Evolutionary conservation across 2,113 vertebrate genomes (phyloP).

Genomic region (Falco punctatus): DNA sequence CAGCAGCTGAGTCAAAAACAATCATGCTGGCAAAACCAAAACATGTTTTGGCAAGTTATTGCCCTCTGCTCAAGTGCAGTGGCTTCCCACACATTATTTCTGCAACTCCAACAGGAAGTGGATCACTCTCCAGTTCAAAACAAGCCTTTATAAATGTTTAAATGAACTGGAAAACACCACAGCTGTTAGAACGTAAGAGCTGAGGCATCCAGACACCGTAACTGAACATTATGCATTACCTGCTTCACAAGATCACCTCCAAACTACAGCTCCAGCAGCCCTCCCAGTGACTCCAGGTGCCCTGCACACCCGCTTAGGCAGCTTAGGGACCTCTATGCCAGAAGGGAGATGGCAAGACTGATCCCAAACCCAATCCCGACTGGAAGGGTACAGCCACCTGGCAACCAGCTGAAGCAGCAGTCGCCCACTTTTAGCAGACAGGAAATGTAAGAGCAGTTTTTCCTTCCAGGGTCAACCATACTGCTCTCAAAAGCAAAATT

Average conservation of each 20-base stretch:
- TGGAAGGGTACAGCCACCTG: background rate
- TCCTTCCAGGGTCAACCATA: background rate
- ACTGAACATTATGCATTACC: background rate
- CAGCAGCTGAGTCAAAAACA: background rate
- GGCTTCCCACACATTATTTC: background rate
- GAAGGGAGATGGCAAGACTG: background rate
- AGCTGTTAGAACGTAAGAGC: background rate
- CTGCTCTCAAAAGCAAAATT: background rate
- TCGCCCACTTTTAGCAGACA: background rate
- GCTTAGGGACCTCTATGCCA: fast-evolving
- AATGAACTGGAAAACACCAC: background rate
- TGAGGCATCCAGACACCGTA: background rate
- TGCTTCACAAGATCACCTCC: background rate
- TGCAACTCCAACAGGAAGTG: background rate
- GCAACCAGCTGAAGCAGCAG: background rate
- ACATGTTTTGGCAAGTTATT: background rate
- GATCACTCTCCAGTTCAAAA: background rate
- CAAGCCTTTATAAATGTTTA: background rate
- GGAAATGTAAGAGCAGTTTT: background rate
- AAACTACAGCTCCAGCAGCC: background rate
- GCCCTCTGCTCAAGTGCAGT: background rate
- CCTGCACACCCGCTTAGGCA: background rate
- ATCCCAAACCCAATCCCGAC: background rate
- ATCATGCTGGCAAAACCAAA: background rate
- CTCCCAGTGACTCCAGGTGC: background rate